Conservation (phyloP, 2,113 vertebrate species). For the Pollimyrus isidori region DNA sequence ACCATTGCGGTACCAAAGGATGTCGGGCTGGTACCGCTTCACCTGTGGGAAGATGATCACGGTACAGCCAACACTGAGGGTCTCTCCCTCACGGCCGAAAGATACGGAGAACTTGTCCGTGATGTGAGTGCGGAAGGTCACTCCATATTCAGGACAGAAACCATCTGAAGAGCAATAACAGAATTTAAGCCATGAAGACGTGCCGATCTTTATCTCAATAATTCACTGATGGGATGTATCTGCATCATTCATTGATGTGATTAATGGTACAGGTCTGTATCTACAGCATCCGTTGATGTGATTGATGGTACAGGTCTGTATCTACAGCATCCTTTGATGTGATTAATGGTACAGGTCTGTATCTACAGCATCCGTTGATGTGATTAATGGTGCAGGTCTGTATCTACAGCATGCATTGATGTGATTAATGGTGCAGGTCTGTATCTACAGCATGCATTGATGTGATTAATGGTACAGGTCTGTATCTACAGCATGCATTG, state of each 20-base stretch:
- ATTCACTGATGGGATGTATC: background rate
- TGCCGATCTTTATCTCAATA: background rate
- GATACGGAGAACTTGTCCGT: slow-evolving; percentile 85
- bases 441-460: background rate
- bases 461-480: background rate
- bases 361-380: background rate
- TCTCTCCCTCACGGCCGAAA: slow-evolving; percentile 86
- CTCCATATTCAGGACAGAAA: slow-evolving; percentile 73
- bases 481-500: background rate
- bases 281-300: background rate
- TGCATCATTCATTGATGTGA: background rate
- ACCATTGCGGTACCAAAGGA: slow-evolving; percentile 92
- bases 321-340: background rate
- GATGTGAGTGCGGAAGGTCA: slow-evolving; percentile 83
- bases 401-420: background rate
- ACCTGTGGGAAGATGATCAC: slow-evolving; percentile 85
- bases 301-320: background rate
- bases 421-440: background rate
- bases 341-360: background rate
- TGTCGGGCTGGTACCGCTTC: slow-evolving; percentile 84
- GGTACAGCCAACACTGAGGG: slow-evolving; percentile 85
- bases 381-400: background rate
- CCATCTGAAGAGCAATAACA: slow-evolving; percentile 61
- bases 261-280: background rate
- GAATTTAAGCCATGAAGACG: background rate